Base-by-base conservation (phyloP, 2,797 vertebrate species). In the Psittacula echo region DNA sequence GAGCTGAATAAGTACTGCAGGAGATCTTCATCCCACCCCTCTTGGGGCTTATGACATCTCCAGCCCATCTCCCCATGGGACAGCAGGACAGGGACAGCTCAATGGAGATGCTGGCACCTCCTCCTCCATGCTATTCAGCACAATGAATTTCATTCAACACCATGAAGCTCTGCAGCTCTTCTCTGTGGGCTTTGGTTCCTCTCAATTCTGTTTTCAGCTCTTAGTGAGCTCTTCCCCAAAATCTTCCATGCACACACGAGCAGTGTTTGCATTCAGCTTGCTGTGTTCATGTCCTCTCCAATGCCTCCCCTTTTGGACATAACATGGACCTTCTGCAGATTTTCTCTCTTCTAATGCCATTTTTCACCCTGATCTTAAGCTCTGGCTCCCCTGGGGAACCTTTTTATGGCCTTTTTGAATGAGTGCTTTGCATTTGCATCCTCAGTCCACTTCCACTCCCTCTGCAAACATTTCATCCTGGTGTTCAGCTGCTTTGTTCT, bases 241-340 rank as follows among this genome's bases (percentile, higher is more conserved):
- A 85, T 44, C n/a, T 70, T 54, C 37, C 39, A 18, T 5, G 7
- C 39, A 1, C 2, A 0, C 42, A 44, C 5, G 0, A 60, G 6
- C 0, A 1, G 21, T 18, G 60, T 81, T 67, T 47, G 19, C 51
- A 3, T 72, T 23, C 54, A 22, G 0, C 56, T 66, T n/a, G 12
- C 27, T 1, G 0, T 2, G 17, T 19, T 53, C 16, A 1, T 12
- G 13, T 6, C 48, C 8, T 73, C 1, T 78, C 41, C 84, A 32
- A 3, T 5, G 5, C 12, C 13, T 70, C 10, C 51, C 20, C 4
- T 0, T 53, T 39, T 21, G 30, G 62, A 45, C 7, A 3, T 1
- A 2, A 1, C 8, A 1, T 3, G 30, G 24, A 37, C 45, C 14
- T 65, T 62, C 70, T n/a, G 32, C 58, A 45, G 22, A 17, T 67